Conservation (phyloP, 1,140 invertebrate genomes). For the Ruditapes philippinarum region DNA sequence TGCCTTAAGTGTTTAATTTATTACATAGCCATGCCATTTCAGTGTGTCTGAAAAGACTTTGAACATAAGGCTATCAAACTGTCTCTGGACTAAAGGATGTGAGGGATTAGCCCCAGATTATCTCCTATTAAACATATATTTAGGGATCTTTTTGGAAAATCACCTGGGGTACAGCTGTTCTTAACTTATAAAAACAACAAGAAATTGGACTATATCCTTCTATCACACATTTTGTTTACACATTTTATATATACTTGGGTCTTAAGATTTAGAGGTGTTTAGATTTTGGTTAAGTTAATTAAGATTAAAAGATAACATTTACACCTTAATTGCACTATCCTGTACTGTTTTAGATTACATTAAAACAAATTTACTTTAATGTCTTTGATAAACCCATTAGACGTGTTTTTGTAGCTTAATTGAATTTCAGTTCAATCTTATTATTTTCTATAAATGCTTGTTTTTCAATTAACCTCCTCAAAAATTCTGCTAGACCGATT, state of each 20-base stretch:
- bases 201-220: background rate
- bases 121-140: conserved; percentile 38
- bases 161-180: conserved; percentile 16
- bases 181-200: conserved; percentile 42
- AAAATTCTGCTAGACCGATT: background rate
- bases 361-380: conserved; percentile 1
- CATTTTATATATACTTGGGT: conserved; percentile 52
- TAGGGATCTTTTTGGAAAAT: background rate
- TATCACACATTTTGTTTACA: conserved; percentile 56
- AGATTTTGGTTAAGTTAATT: background rate
- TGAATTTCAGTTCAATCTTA: background rate
- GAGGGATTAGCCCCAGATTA: conserved; percentile 44
- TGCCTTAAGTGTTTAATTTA: background rate
- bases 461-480: background rate
- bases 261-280: conserved; percentile 31
- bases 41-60: background rate
- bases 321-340: background rate
- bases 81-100: conserved; percentile 50
- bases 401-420: conserved; percentile 10
- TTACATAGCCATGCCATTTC: background rate
- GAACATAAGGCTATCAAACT: background rate
- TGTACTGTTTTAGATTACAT: background rate
- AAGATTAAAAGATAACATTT: conserved; percentile 24
- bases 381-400: background rate
- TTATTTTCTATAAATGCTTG: background rate